A percentile compares a stretch with the other conserved stretches of the same genome.
phyloP scores from a whole-genome alignment of 1,140 invertebrate genomes.

The Plodia interpunctella region DNA sequence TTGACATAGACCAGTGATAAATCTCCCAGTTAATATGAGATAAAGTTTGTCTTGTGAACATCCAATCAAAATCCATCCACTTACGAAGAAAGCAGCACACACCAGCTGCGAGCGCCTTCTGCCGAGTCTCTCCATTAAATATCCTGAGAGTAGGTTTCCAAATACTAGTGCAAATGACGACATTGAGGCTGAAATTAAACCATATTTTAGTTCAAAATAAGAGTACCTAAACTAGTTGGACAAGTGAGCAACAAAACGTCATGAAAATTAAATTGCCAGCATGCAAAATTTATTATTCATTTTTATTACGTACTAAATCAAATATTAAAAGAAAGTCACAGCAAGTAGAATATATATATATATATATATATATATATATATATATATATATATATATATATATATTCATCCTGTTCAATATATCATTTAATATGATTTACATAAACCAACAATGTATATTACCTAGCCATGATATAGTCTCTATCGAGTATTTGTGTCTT shows the following conservation, averaged over 20 bases:
- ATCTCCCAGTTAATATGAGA: conserved; percentile 80
- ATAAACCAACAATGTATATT: conserved; percentile 13
- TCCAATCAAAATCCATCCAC: conserved; percentile 82
- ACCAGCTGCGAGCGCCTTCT: conserved; percentile 79
- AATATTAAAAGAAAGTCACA: too few species aligned
- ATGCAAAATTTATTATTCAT: too few species aligned
- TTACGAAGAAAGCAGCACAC: conserved; percentile 78
- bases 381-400: too few species aligned
- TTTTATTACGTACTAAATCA: too few species aligned
- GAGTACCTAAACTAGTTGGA: not conserved
- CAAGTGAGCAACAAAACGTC: too few species aligned
- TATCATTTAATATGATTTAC: too few species aligned
- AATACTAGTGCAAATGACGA: conserved; percentile 78
- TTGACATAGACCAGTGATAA: conserved; percentile 81
- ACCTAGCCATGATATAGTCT: conserved; percentile 68
- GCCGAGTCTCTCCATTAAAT: conserved; percentile 82
- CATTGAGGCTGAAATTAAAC: conserved; percentile 73
- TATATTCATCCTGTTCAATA: too few species aligned
- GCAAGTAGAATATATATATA: too few species aligned
- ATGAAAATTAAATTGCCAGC: too few species aligned
- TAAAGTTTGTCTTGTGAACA: conserved; percentile 65
- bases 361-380: too few species aligned
- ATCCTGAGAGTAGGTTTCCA: conserved; percentile 79
- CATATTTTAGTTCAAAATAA: conserved; percentile 14
- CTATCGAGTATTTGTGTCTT: conserved; percentile 42